Conservation (phyloP, 2,888 invertebrate genomes). For the Coleophora deauratella region DNA sequence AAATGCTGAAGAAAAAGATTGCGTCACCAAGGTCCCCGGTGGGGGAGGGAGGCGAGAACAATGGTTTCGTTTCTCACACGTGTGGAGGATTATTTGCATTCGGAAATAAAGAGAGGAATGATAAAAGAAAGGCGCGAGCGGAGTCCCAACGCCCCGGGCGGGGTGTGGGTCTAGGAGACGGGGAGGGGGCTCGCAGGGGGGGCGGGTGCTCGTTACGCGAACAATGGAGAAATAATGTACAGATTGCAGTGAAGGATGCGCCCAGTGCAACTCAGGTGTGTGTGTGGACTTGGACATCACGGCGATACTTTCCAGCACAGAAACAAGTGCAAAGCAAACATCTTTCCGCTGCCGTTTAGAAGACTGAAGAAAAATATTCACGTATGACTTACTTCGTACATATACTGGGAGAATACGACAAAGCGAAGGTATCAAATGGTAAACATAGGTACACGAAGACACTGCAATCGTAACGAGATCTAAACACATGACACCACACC, state of each 20-base stretch:
- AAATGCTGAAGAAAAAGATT: conserved; percentile 70
- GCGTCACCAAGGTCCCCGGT: conserved; percentile 71
- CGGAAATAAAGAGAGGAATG: conserved; percentile 75
- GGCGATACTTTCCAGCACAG: conserved; percentile 17
- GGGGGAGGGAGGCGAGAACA: conserved; percentile 67
- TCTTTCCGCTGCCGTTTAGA: conserved; percentile 12
- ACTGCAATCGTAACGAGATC: too few relatives aligned
- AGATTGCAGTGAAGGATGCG: conserved; percentile 75
- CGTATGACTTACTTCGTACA: too few relatives aligned
- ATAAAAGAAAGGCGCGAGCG: conserved; percentile 75
- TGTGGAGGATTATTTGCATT: conserved; percentile 76
- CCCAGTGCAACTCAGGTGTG: conserved; percentile 71
- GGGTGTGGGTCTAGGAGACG: conserved; percentile 62
- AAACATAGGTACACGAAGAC: too few relatives aligned
- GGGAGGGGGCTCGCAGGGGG: conserved; percentile 36
- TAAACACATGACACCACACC: neutral
- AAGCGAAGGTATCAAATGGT: too few relatives aligned
- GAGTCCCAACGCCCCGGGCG: conserved; percentile 70
- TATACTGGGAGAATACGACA: too few relatives aligned
- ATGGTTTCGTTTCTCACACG: conserved; percentile 76
- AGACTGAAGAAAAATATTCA: too few relatives aligned
- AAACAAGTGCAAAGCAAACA: too few relatives aligned
- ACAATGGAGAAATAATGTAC: conserved; percentile 76
- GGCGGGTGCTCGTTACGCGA: conserved; percentile 71
- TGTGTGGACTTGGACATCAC: conserved; percentile 53